A percentile compares a stretch with the other conserved stretches of the same genome.
Conservation (phyloP, 2,797 vertebrate genomes). For the Gymnodraco acuticeps region DNA sequence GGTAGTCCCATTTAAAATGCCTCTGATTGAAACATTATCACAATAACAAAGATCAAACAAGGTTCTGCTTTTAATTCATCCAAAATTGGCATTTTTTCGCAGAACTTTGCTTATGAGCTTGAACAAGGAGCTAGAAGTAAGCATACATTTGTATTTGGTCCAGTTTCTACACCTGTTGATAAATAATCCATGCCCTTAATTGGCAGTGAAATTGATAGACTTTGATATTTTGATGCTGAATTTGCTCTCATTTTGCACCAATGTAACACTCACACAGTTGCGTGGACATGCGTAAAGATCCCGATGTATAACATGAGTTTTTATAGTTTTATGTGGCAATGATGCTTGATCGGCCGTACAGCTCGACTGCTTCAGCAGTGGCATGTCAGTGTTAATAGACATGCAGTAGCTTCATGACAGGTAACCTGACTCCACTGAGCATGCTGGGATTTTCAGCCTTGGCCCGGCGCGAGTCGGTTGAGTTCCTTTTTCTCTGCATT, state of each 20-base stretch:
- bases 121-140: background rate
- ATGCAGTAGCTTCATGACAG: slow-evolving; percentile 79
- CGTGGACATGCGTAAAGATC: background rate
- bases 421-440: slow-evolving; percentile 70
- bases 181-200: background rate
- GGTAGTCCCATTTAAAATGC: background rate
- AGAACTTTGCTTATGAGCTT: background rate
- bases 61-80: background rate
- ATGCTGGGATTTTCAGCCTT: slow-evolving; percentile 66
- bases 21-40: background rate
- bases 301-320: slow-evolving; percentile 10
- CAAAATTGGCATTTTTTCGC: background rate
- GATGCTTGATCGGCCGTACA: slow-evolving; percentile 29
- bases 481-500: slow-evolving; percentile 79
- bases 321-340: slow-evolving; percentile 39
- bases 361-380: slow-evolving; percentile 22
- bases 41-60: background rate
- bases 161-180: background rate
- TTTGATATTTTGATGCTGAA: background rate
- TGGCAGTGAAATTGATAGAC: background rate
- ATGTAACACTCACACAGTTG: background rate
- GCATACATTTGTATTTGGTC: background rate
- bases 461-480: slow-evolving; percentile 44
- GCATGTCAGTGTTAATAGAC: slow-evolving; percentile 80
- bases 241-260: background rate